Evolutionary conservation across 2,888 invertebrate genomes (phyloP).

Genomic region (Hydraecia micacea): DNA sequence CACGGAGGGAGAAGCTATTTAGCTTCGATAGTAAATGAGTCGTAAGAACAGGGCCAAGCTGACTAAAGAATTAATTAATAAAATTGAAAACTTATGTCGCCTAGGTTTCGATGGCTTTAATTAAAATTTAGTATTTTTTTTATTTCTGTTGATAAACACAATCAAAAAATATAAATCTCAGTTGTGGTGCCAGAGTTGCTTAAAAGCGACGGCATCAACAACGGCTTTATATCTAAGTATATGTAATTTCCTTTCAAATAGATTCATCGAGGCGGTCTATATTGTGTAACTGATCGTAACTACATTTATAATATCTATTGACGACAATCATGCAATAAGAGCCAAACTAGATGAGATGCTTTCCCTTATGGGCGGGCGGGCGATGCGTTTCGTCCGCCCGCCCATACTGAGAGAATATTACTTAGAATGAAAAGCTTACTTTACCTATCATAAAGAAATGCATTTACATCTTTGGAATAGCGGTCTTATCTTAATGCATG

Average conservation of each 20-base stretch:
- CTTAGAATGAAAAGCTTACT: neutral
- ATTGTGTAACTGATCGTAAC: neutral
- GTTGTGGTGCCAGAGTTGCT: neutral
- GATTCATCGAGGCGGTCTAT: neutral
- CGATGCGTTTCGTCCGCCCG: neutral
- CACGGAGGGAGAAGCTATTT: constrained; percentile 22
- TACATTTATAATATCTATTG: neutral
- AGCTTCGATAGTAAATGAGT: constrained; percentile 10
- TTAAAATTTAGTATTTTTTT: no score
- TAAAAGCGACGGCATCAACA: neutral
- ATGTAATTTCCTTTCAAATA: neutral
- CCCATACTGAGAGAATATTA: neutral
- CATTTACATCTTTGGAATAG: neutral
- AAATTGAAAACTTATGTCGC: neutral
- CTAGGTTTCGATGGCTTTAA: neutral
- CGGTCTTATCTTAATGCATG: neutral
- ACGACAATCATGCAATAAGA: neutral
- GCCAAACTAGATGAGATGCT: neutral
- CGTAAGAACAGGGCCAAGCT: constrained; percentile 1
- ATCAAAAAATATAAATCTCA: neutral
- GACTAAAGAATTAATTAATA: neutral
- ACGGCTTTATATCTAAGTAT: neutral
- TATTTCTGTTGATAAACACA: neutral
- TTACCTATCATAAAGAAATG: neutral
- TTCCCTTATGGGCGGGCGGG: neutral